phyloP scores from a whole-genome alignment of 2,113 vertebrate species.

The Saimiri boliviensis region DNA sequence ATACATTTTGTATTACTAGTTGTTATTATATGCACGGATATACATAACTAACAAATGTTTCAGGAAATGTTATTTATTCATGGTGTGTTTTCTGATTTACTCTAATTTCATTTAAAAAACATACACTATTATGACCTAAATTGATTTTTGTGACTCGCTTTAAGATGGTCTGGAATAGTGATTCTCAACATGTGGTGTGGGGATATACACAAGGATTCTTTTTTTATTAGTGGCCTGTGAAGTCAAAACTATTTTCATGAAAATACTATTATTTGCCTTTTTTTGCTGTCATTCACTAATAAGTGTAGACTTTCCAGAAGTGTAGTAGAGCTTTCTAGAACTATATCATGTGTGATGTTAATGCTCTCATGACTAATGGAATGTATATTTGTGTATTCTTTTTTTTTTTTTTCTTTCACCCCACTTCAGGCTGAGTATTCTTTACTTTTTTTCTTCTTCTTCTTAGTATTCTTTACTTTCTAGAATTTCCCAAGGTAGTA shows the following conservation, averaged over 20 bases:
- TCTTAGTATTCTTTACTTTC: neutral
- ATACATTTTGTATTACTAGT: neutral
- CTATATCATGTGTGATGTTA: neutral
- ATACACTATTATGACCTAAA: neutral
- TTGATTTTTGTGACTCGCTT: neutral
- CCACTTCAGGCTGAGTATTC: neutral
- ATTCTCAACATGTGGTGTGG: neutral
- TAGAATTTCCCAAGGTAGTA: neutral
- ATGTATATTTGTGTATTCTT: neutral
- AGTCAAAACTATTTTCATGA: neutral
- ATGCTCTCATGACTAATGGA: neutral
- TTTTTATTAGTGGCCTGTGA: neutral
- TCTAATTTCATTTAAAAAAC: neutral
- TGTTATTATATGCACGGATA: neutral
- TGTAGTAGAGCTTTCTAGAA: neutral
- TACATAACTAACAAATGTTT: conserved; percentile 7
- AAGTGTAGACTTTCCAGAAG: neutral
- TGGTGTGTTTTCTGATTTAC: neutral
- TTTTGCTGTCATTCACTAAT: neutral
- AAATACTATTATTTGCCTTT: neutral
- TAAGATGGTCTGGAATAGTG: neutral
- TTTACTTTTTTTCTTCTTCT: neutral
- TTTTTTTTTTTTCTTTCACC: too few relatives aligned
- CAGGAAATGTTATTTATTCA: neutral
- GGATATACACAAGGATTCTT: neutral